A percentile compares a stretch with the other conserved stretches of the same genome.
phyloP scores from a whole-genome alignment of 2,888 invertebrate species.

The Spodoptera picta region DNA sequence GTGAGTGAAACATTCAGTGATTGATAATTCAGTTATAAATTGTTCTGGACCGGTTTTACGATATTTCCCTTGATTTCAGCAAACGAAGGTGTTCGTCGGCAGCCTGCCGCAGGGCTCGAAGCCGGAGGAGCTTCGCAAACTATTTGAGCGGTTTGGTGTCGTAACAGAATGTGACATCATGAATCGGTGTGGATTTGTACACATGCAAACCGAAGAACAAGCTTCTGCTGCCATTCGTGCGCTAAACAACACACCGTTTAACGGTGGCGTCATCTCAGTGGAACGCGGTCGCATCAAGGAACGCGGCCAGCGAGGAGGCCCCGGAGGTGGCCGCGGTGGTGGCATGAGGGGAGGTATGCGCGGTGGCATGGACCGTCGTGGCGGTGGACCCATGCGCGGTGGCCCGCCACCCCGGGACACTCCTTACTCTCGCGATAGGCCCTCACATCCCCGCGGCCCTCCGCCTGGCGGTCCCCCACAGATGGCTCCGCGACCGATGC shows the following conservation, averaged over 20 bases:
- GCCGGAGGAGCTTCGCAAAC: slow-evolving; percentile 93
- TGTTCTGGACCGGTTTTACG: slow-evolving; percentile 11
- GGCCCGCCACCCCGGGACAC: slow-evolving; percentile 74
- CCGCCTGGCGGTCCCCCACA: slow-evolving; percentile 66
- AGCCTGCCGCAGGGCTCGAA: slow-evolving; percentile 95
- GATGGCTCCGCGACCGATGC: slow-evolving; percentile 63
- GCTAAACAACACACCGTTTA: slow-evolving; percentile 94
- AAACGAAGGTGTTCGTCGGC: slow-evolving; percentile 97
- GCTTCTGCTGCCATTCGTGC: slow-evolving; percentile 94
- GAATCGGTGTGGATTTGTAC: slow-evolving; percentile 98
- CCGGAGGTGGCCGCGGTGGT: slow-evolving; percentile 80
- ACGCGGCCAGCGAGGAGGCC: slow-evolving; percentile 88
- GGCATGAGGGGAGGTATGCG: slow-evolving; percentile 82
- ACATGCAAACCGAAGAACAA: slow-evolving; percentile 95
- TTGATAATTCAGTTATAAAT: not conserved
- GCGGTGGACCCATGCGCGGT: slow-evolving; percentile 70
- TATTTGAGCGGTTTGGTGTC: slow-evolving; percentile 95
- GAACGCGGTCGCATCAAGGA: slow-evolving; percentile 94
- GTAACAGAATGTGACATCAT: slow-evolving; percentile 98
- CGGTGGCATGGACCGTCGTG: slow-evolving; percentile 75
- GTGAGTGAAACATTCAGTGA: slow-evolving; percentile 68
- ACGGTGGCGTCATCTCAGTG: slow-evolving; percentile 95
- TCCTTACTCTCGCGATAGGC: slow-evolving; percentile 73
- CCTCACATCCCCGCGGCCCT: slow-evolving; percentile 74
- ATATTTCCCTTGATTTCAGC: slow-evolving; percentile 79